Base-by-base conservation (phyloP, 2,888 invertebrate genomes). In the Criorhina ranunculi region DNA sequence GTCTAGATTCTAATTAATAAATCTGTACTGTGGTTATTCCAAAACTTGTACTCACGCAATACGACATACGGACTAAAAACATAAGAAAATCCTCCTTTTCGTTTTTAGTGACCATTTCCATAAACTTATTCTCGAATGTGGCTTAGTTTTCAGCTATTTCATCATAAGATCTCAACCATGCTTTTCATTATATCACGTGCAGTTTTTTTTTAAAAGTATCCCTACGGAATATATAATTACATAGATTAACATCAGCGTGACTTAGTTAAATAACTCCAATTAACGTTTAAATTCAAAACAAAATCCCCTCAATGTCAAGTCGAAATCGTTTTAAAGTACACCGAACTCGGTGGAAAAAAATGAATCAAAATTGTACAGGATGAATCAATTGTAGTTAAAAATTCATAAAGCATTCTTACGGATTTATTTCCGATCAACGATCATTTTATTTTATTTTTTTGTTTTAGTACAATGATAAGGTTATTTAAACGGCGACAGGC, bases 221-320 rank as follows among this genome's bases (percentile, higher is more conserved):
- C 37, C 55, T 35, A 57, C 12, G 35, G 79, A 79, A 79, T 79
- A 73, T 24, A 9, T 73, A 73, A 79, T 79, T 73, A 42, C 2
- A 33, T 35, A 19, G 49, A 24, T 46, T 19, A 19, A 49, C n/a
- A 70, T 46, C 60, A 35, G 35, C 60, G 60, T 5, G 69, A 24
- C 19, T 62, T 9, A 4, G 11, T n/a, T 57, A 40, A 53, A 51
- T 69, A 33, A 72, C 17, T 46, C 62, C 31, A 53, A 70, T 66
- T 66, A 51, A 40, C 51, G 51, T 53, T 46, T 46, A 35, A 1
- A n/a, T 8, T n/a, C 8, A 62, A 46, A 17, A 44, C 7, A 49
- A 46, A 12, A 46, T 5, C 35, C n/a, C 8, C 49, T 37, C 49
- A 66, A 1, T 3, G 24, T 4, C 24, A 24, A 51, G 29, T 66